phyloP scores from a whole-genome alignment of 2,888 invertebrate genomes.

The Aphelenchoides bicaudatus region DNA sequence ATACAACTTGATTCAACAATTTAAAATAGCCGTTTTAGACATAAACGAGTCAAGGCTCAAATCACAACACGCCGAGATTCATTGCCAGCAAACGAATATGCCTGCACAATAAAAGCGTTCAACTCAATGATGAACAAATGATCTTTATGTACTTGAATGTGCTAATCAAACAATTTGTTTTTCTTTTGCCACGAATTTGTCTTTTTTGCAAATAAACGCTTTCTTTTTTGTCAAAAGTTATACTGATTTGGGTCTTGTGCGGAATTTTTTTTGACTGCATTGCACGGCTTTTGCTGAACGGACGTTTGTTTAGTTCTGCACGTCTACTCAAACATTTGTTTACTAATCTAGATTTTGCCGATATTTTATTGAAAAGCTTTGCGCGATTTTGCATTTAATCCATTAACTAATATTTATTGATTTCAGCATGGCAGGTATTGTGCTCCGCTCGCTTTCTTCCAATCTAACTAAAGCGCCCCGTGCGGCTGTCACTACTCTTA shows the following conservation, averaged over 20 bases:
- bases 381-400: too few species aligned
- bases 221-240: neutral
- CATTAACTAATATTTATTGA: too few species aligned
- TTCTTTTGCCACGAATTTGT: neutral
- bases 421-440: too few species aligned
- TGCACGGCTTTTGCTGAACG: too few species aligned
- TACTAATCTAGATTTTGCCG: neutral
- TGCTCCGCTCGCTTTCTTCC: constrained; percentile 5
- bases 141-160: too few species aligned
- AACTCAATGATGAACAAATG: neutral
- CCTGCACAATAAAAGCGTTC: neutral
- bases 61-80: neutral
- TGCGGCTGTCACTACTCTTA: constrained; percentile 4
- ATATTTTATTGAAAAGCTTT: too few species aligned
- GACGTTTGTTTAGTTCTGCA: neutral
- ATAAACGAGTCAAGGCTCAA: constrained; percentile 3
- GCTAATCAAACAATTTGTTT: too few species aligned
- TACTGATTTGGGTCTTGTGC: neutral
- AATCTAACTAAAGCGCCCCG: constrained; percentile 18
- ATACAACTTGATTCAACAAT: neutral
- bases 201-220: neutral
- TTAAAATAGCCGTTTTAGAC: neutral
- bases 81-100: neutral
- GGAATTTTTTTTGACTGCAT: neutral
- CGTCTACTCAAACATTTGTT: neutral